These are phyloP conservation scores for Pseudomyrmex dendroicus DNA, from an alignment of 1,140 invertebrate species.

Conservation along the genomic window DNA sequence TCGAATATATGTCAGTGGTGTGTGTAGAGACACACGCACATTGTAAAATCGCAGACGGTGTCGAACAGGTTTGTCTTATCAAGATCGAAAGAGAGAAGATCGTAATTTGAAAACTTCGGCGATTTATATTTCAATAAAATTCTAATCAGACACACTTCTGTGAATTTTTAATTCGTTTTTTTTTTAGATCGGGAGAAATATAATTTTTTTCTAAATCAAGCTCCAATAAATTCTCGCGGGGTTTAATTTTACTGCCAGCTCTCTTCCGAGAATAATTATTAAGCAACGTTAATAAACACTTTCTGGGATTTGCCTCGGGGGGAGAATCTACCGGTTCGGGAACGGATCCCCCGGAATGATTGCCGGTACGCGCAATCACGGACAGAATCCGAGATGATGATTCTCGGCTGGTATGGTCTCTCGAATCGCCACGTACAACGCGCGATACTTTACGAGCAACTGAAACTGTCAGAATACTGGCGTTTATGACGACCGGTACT, in stretches of 20 bases:
- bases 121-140: no score
- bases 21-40: background rate
- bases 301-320: background rate
- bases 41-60: background rate
- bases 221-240: no score
- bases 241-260: background rate
- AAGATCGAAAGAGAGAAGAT: background rate
- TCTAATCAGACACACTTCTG: no score
- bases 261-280: slow-evolving; percentile 5
- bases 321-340: background rate
- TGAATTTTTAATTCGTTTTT: no score
- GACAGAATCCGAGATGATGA: background rate
- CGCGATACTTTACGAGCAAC: slow-evolving; percentile 66
- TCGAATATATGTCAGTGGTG: background rate
- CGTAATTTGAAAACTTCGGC: no score
- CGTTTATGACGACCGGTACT: slow-evolving; percentile 67
- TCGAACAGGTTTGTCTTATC: background rate
- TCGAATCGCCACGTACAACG: slow-evolving; percentile 10
- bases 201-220: no score
- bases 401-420: background rate
- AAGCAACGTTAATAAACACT: slow-evolving; percentile 28
- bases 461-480: slow-evolving; percentile 60
- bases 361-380: background rate
- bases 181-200: no score
- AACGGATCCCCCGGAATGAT: slow-evolving; percentile 15